Evolutionary conservation across 2,113 vertebrate species (phyloP).

Genomic region (Paracanthobrama guichenoti): DNA sequence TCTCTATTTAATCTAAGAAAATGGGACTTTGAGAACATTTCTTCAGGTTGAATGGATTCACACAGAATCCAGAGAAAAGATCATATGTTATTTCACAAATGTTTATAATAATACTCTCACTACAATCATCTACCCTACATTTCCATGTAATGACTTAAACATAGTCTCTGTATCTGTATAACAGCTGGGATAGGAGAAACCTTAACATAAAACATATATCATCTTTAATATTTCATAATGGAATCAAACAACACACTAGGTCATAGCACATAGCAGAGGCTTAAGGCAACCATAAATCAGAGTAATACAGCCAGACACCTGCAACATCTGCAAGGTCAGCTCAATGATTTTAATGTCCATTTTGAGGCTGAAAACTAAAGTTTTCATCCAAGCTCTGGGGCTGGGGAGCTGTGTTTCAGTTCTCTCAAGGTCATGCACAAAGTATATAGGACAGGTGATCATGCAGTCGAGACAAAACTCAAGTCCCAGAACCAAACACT

Average conservation of each 20-base stretch:
- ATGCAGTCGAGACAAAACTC: not conserved
- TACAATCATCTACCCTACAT: not conserved
- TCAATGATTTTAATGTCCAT: constrained; percentile 9
- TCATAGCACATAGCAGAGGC: constrained; percentile 1
- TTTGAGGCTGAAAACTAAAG: not conserved
- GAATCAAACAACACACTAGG: constrained; percentile 50
- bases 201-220: not conserved
- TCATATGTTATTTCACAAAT: not conserved
- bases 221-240: not conserved
- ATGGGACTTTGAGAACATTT: not conserved
- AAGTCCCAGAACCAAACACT: not conserved
- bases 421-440: constrained; percentile 3
- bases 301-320: not conserved
- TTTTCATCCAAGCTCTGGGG: not conserved
- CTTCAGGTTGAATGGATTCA: not conserved
- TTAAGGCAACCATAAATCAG: constrained; percentile 6
- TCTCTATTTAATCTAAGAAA: not conserved
- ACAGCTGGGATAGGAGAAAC: not conserved
- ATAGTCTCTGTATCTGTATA: not conserved
- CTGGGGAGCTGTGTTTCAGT: not conserved
- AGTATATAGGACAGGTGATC: constrained; percentile 9
- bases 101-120: not conserved
- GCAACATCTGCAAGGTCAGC: not conserved
- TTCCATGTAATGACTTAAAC: not conserved
- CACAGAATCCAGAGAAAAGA: not conserved